phyloP scores from a whole-genome alignment of 2,888 invertebrate genomes.

The Himalopsyche kuldschensis region DNA sequence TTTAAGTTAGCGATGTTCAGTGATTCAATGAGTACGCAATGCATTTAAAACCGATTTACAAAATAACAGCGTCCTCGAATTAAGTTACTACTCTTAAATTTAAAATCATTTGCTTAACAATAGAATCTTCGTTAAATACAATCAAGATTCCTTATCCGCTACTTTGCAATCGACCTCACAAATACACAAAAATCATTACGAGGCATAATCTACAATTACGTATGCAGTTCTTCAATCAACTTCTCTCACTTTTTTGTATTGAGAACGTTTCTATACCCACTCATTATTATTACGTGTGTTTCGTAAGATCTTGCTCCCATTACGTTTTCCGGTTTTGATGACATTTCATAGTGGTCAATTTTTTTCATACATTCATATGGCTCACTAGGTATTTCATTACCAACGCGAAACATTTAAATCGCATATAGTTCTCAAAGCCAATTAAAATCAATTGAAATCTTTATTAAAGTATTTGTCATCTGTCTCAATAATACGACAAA shows the following conservation, averaged over 20 bases:
- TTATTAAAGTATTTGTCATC: no score
- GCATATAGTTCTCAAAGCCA: no score
- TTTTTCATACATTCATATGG: neutral
- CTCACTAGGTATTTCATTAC: neutral
- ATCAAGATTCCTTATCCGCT: neutral
- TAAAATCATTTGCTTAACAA: neutral
- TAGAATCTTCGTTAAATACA: neutral
- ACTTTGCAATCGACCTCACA: neutral
- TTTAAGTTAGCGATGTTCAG: no score
- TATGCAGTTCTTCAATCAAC: neutral
- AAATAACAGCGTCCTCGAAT: neutral
- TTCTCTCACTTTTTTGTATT: neutral
- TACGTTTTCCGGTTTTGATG: neutral
- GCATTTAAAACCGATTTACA: neutral
- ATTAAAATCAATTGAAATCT: no score
- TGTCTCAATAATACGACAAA: no score
- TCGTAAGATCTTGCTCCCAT: neutral
- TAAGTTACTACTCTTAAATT: neutral
- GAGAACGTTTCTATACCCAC: neutral
- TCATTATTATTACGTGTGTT: neutral
- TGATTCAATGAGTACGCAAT: no score
- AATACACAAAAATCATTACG: neutral
- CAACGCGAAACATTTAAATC: neutral
- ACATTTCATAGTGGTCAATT: neutral
- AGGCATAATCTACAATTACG: neutral